Evolutionary conservation across 2,797 vertebrate genomes (phyloP).

Genomic region (Silurus lanzhouensis): DNA sequence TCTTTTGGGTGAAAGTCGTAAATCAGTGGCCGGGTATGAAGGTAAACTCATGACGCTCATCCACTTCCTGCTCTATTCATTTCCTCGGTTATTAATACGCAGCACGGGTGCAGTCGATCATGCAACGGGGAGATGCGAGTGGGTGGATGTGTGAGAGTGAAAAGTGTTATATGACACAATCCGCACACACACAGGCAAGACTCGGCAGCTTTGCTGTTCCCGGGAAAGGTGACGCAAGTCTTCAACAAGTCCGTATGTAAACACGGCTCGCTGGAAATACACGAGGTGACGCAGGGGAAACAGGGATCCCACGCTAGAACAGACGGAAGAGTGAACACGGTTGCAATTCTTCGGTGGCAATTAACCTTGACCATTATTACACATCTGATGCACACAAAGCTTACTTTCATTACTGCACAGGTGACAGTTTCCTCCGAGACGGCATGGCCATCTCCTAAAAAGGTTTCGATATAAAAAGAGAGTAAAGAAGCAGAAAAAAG

Average conservation of each 20-base stretch:
- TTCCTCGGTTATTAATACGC: constrained; percentile 17
- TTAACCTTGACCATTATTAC: background rate
- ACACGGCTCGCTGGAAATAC: background rate
- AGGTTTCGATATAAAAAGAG: background rate
- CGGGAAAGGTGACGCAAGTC: constrained; percentile 1
- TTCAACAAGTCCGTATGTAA: background rate
- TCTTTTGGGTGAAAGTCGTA: background rate
- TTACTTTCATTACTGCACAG: background rate
- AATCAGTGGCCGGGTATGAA: constrained; percentile 3
- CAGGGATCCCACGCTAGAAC: background rate
- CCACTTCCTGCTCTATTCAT: background rate
- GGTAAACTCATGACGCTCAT: constrained; percentile 9
- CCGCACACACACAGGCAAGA: background rate
- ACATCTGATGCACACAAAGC: background rate
- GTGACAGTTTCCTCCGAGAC: background rate
- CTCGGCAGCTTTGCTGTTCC: background rate
- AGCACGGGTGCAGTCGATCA: background rate
- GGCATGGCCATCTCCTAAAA: background rate
- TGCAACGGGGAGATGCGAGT: background rate
- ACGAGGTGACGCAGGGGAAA: background rate
- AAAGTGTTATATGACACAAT: constrained; percentile 2
- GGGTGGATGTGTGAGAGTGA: constrained; percentile 1
- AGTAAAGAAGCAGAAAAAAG: background rate
- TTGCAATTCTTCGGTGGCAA: background rate
- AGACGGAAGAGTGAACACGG: background rate